phyloP scores from a whole-genome alignment of 2,888 invertebrate species.

The Tipula helvola region DNA sequence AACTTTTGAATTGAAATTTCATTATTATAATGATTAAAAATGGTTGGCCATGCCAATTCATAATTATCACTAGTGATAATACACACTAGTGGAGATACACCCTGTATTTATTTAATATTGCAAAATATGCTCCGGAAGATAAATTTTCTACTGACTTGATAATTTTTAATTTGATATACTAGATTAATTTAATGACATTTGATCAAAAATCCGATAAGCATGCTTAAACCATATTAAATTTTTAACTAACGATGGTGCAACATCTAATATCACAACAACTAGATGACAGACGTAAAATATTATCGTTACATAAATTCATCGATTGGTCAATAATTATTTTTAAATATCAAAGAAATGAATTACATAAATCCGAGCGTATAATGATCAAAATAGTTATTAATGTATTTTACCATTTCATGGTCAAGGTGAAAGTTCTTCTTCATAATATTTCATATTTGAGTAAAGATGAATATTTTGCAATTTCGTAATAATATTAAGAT shows the following conservation, averaged over 20 bases:
- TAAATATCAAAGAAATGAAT: neutral
- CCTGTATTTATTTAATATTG: too few species aligned
- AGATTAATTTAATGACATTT: too few species aligned
- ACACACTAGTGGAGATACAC: too few species aligned
- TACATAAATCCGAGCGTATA: neutral
- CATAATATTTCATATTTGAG: neutral
- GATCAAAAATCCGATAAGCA: too few species aligned
- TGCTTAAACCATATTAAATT: neutral
- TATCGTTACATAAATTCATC: neutral
- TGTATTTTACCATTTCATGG: neutral
- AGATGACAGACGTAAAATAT: neutral
- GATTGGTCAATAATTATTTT: neutral
- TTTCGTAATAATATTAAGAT: neutral
- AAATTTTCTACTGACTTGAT: too few species aligned
- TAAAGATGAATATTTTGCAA: neutral
- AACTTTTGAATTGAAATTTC: too few species aligned
- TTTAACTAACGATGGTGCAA: neutral
- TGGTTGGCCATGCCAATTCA: too few species aligned
- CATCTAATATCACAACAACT: neutral
- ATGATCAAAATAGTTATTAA: neutral
- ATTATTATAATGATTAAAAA: too few species aligned
- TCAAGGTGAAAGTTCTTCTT: neutral
- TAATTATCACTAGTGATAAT: too few species aligned
- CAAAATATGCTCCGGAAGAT: too few species aligned
- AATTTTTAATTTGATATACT: too few species aligned